These are phyloP conservation scores for Xenopus tropicalis DNA, from an alignment of 2,113 vertebrate species.

Conservation along the genomic window UCB_Xtro_10.0 CM004448.2:128756001-128756500, in stretches of 20 bases:
- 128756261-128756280: neutral
- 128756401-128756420: neutral
- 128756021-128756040: too few relatives aligned
- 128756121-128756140: too few relatives aligned
- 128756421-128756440: neutral
- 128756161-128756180: too few relatives aligned
- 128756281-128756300: neutral
- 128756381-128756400: neutral
- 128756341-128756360: neutral
- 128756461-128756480: constrained; percentile 36
- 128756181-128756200: too few relatives aligned
- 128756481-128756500: constrained; percentile 14
- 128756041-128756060: too few relatives aligned
- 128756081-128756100: too few relatives aligned
- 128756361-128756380: neutral
- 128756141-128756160: too few relatives aligned
- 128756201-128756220: neutral
- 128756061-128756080: too few relatives aligned
- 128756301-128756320: neutral
- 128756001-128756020: too few relatives aligned
- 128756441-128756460: constrained; percentile 14
- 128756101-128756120: too few relatives aligned
- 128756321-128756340: neutral
- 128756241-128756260: neutral
- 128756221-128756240: neutral